These are phyloP conservation scores for Delichon dasypus DNA, from an alignment of 2,797 vertebrate species.

Conservation along the genomic window DNA sequence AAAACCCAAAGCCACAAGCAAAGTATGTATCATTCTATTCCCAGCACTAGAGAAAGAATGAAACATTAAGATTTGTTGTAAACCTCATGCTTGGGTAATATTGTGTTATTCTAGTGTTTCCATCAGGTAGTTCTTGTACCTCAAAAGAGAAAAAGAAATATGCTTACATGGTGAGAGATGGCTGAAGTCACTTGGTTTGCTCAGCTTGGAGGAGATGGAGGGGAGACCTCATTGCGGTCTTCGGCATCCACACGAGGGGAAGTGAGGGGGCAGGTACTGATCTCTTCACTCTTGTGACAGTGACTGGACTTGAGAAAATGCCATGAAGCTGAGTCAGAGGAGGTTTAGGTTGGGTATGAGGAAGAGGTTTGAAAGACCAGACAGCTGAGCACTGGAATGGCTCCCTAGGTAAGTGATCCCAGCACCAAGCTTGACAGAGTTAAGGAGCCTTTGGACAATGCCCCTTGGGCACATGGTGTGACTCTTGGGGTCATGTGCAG, in stretches of 20 bases:
- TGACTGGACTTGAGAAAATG: not conserved
- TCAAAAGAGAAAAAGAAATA: not conserved
- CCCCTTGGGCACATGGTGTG: no score
- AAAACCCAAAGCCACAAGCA: not conserved
- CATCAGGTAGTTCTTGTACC: not conserved
- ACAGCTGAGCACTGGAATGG: not conserved
- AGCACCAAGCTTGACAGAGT: not conserved
- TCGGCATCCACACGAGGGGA: rapidly evolving
- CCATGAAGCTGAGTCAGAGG: not conserved
- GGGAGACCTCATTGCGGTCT: not conserved
- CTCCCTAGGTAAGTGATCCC: not conserved
- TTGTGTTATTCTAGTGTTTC: not conserved
- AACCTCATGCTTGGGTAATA: not conserved
- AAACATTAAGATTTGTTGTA: not conserved
- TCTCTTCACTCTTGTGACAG: not conserved
- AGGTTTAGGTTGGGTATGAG: not conserved
- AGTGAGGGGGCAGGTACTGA: not conserved
- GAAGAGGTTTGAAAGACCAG: not conserved
- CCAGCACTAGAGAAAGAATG: not conserved
- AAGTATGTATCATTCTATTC: not conserved
- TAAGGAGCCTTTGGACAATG: not conserved
- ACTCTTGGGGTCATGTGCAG: not conserved
- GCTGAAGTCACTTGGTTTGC: not conserved
- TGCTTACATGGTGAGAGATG: not conserved
- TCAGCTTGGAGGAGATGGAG: not conserved